Conservation (phyloP, 2,113 vertebrate species). For the Psilopogon haemacephalus region DNA sequence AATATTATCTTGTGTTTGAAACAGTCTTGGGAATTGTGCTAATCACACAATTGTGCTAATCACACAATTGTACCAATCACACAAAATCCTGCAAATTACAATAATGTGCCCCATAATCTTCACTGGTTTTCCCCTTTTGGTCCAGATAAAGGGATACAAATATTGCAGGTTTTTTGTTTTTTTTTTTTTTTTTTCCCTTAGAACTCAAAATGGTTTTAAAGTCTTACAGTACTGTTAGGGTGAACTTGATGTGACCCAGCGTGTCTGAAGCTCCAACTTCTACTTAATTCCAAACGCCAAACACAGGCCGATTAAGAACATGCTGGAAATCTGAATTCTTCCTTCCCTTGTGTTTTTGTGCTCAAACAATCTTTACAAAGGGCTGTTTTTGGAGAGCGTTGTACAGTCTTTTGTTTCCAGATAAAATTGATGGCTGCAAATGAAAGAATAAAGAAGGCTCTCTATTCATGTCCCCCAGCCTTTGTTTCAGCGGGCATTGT, state of each 20-base stretch:
- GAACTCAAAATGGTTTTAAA: slow-evolving; percentile 31
- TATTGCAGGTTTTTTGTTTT: not conserved
- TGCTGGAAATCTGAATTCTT: slow-evolving; percentile 59
- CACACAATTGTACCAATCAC: slow-evolving; percentile 28
- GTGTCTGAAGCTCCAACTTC: slow-evolving; percentile 33
- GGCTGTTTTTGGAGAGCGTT: slow-evolving; percentile 59
- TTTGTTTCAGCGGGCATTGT: slow-evolving; percentile 64
- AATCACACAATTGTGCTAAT: slow-evolving; percentile 40
- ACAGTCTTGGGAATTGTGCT: slow-evolving; percentile 12
- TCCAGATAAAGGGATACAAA: not conserved
- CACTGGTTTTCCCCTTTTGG: not conserved
- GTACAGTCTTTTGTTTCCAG: slow-evolving; percentile 67
- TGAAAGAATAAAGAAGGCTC: slow-evolving; percentile 57
- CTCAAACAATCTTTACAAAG: slow-evolving; percentile 59
- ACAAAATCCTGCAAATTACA: slow-evolving; percentile 32
- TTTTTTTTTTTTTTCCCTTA: not conserved
- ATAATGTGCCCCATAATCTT: not conserved
- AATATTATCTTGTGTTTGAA: slow-evolving; percentile 8
- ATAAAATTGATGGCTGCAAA: slow-evolving; percentile 63
- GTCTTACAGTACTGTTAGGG: slow-evolving; percentile 7
- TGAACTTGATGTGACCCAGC: slow-evolving; percentile 58
- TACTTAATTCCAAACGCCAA: slow-evolving; percentile 60
- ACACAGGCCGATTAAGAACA: slow-evolving; percentile 43
- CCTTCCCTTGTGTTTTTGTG: slow-evolving; percentile 56
- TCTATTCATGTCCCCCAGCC: slow-evolving; percentile 49